Evolutionary conservation across 2,888 invertebrate species (phyloP).

Genomic region (Eupithecia subumbrata): DNA sequence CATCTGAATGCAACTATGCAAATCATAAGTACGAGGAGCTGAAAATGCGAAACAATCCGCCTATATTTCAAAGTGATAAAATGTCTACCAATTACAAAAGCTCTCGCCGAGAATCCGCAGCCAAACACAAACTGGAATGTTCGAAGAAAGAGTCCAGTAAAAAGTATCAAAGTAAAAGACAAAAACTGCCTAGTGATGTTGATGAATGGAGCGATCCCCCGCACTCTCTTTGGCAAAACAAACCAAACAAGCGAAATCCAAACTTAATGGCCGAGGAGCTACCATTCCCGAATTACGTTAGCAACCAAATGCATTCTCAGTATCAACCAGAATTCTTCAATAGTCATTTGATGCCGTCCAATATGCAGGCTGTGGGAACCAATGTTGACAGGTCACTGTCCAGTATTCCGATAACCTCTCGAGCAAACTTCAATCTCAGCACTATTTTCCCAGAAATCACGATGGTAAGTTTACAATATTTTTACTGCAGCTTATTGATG

Average conservation of each 20-base stretch:
- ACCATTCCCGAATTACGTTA: slow-evolving; percentile 72
- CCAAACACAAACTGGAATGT: slow-evolving; percentile 78
- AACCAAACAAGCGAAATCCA: slow-evolving; percentile 66
- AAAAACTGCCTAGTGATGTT: slow-evolving; percentile 66
- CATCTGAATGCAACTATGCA: slow-evolving; percentile 72
- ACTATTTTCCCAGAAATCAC: slow-evolving; percentile 94
- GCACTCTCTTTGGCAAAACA: slow-evolving; percentile 75
- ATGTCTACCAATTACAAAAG: slow-evolving; percentile 65
- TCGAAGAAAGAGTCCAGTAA: slow-evolving; percentile 77
- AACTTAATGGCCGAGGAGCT: slow-evolving; percentile 72
- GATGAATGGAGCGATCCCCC: slow-evolving; percentile 76
- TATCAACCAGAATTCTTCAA: slow-evolving; percentile 78
- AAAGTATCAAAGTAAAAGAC: slow-evolving; percentile 75
- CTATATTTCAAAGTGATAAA: slow-evolving; percentile 69
- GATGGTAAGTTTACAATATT: slow-evolving; percentile 68
- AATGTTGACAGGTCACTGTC: slow-evolving; percentile 68
- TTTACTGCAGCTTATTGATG: not conserved
- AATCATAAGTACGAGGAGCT: slow-evolving; percentile 78
- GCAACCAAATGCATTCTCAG: slow-evolving; percentile 74
- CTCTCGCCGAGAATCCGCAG: slow-evolving; percentile 70
- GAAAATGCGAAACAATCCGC: slow-evolving; percentile 72
- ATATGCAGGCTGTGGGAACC: slow-evolving; percentile 68
- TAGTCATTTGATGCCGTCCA: slow-evolving; percentile 72
- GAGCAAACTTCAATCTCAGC: slow-evolving; percentile 91
- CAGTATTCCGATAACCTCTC: slow-evolving; percentile 73